Percentiles rank a stretch among this genome's conserved stretches.
Evolutionary conservation across 2,888 invertebrate species (phyloP).

Genomic region (Deilephila porcellus): DNA sequence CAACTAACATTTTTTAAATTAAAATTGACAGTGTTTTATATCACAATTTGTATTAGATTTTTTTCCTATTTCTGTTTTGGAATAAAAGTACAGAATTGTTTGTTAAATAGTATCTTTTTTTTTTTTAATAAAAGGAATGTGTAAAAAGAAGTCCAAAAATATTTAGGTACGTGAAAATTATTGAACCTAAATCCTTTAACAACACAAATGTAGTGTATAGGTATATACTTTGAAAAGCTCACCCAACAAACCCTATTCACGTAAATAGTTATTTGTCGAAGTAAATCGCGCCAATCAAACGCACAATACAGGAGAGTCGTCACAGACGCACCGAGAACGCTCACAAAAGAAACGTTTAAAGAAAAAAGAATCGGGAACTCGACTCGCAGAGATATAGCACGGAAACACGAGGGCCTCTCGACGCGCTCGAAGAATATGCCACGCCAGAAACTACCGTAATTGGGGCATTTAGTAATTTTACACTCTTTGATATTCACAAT

Average conservation of each 20-base stretch:
- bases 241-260: not conserved
- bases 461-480: not conserved
- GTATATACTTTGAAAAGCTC: not conserved
- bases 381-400: conserved; percentile 23
- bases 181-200: too few species aligned
- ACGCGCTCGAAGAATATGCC: not conserved
- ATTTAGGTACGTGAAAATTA: too few species aligned
- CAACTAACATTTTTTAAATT: too few species aligned
- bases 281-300: conserved; percentile 12
- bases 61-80: too few species aligned
- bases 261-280: not conserved
- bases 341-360: conserved; percentile 23
- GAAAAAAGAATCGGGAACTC: conserved; percentile 9
- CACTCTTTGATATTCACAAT: too few species aligned
- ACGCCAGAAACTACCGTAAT: conserved; percentile 5
- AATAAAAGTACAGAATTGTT: too few species aligned
- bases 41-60: too few species aligned
- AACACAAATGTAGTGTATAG: too few species aligned
- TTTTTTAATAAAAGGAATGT: too few species aligned
- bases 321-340: not conserved
- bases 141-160: too few species aligned
- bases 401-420: conserved; percentile 21
- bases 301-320: conserved; percentile 14
- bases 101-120: too few species aligned
- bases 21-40: too few species aligned